These are phyloP conservation scores for Nephrotoma flavescens DNA, from an alignment of 2,888 invertebrate species.

Conservation along the genomic window DNA sequence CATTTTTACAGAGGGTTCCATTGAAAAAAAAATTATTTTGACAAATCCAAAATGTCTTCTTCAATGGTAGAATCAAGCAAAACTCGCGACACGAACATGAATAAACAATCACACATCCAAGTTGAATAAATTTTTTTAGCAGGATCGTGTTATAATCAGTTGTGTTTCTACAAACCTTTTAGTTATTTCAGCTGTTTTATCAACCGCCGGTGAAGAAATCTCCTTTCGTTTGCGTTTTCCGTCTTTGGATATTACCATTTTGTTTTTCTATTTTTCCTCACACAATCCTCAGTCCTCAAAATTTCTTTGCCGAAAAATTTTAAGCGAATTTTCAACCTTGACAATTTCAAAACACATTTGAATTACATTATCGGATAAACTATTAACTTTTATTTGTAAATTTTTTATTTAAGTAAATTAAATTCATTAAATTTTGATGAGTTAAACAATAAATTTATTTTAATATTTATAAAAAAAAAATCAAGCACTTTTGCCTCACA, in stretches of 20 bases:
- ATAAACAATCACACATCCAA: not conserved
- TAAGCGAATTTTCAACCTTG: not conserved
- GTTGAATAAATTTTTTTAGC: not conserved
- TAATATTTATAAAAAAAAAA: not conserved
- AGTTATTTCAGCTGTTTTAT: constrained; percentile 32
- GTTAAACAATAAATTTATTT: not conserved
- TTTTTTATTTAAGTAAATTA: not conserved
- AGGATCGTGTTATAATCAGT: not conserved
- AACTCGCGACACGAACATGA: not conserved
- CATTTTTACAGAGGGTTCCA: not conserved
- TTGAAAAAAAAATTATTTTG: not conserved
- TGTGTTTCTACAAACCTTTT: constrained; percentile 22
- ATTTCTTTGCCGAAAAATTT: not conserved
- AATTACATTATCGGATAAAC: not conserved
- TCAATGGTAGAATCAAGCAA: not conserved
- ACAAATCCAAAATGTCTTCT: not conserved
- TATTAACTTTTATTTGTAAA: not conserved
- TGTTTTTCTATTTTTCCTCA: constrained; percentile 9
- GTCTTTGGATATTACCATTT: constrained; percentile 32
- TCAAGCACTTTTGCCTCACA: not conserved
- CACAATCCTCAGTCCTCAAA: not conserved
- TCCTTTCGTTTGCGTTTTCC: constrained; percentile 25
- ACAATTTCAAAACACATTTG: not conserved
- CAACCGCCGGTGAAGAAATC: constrained; percentile 26
- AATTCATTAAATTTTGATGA: not conserved